A percentile compares a stretch with the other conserved stretches of the same genome.
These are phyloP conservation scores for Actinia equina DNA, from an alignment of 64 coral and sea anemone genomes.

Conservation along the genomic window DNA sequence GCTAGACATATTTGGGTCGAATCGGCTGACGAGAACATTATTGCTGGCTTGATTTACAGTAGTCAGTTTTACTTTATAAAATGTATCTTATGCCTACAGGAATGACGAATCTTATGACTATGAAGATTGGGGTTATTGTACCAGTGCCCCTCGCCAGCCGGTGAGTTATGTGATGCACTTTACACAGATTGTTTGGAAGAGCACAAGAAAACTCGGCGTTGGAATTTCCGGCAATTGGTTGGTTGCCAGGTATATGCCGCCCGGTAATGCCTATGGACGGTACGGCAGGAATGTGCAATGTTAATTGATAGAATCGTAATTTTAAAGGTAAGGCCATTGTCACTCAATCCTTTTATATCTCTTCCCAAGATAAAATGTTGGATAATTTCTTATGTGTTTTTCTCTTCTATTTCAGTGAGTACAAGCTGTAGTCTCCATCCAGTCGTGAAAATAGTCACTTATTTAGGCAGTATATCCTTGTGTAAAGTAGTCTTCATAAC, in stretches of 20 bases:
- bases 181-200: constrained; percentile 20
- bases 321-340: neutral
- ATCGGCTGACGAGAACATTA: too few species aligned
- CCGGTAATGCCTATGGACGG: neutral
- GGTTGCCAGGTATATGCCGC: constrained; percentile 4
- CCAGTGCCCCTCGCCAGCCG: neutral
- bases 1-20: too few species aligned
- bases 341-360: too few species aligned
- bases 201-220: neutral
- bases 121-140: constrained; percentile 3
- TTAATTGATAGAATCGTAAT: neutral
- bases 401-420: too few species aligned
- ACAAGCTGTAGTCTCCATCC: too few species aligned
- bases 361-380: too few species aligned
- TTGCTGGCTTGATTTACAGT: too few species aligned
- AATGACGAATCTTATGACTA: neutral
- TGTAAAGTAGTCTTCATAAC: too few species aligned
- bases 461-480: too few species aligned
- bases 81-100: neutral
- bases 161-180: neutral
- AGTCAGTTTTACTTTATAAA: neutral
- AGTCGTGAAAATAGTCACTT: too few species aligned
- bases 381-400: too few species aligned
- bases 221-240: constrained; percentile 5
- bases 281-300: constrained; percentile 25